Percentiles rank a stretch among this genome's conserved stretches.
phyloP scores from a whole-genome alignment of 1,140 invertebrate species.

The Trachymyrmex septentrionalis region DNA sequence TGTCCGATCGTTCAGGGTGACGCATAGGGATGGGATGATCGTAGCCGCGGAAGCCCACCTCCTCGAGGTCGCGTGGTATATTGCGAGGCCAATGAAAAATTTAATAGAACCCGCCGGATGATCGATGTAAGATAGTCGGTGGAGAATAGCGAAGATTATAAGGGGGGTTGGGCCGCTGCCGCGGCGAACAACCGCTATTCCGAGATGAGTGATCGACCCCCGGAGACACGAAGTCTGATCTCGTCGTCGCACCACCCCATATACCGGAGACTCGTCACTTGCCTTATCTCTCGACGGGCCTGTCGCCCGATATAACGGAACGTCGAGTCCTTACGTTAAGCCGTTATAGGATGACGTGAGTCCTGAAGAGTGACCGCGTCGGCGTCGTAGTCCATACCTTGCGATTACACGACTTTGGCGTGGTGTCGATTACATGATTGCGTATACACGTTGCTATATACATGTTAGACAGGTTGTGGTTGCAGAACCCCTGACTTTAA shows the following conservation, averaged over 20 bases:
- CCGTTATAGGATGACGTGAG: constrained; percentile 46
- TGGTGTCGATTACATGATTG: constrained; percentile 42
- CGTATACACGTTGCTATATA: constrained; percentile 1
- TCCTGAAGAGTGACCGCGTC: constrained; percentile 58
- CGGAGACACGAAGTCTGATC: constrained; percentile 79
- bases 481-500: background rate
- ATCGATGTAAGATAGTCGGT: constrained; percentile 84
- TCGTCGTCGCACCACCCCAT: constrained; percentile 75
- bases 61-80: constrained; percentile 49
- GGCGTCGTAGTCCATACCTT: constrained; percentile 23
- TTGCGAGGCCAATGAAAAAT: constrained; percentile 77
- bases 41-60: constrained; percentile 30
- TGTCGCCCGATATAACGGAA: constrained; percentile 67
- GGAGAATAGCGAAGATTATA: constrained; percentile 83
- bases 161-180: constrained; percentile 76
- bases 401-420: constrained; percentile 56
- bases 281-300: constrained; percentile 78
- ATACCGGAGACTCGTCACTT: constrained; percentile 76
- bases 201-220: constrained; percentile 84
- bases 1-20: constrained; percentile 39
- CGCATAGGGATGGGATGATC: constrained; percentile 11
- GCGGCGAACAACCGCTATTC: constrained; percentile 77
- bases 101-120: constrained; percentile 82
- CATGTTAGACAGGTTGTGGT: background rate
- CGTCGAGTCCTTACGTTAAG: constrained; percentile 64